A percentile compares a stretch with the other conserved stretches of the same genome.
phyloP scores from a whole-genome alignment of 1,140 invertebrate species.

The Apis cerana region DNA sequence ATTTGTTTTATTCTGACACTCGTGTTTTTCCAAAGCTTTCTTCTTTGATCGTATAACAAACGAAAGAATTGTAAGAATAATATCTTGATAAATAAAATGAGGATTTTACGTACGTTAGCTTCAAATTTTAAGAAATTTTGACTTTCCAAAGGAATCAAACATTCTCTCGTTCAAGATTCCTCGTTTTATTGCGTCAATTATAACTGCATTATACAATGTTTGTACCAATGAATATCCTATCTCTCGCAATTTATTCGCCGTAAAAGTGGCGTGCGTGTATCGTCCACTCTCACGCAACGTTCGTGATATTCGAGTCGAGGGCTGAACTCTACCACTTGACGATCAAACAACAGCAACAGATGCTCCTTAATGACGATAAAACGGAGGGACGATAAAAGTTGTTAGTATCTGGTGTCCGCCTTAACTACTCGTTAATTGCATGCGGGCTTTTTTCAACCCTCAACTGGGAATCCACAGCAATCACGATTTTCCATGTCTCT shows the following conservation, averaged over 20 bases:
- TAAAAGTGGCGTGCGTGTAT: constrained; percentile 41
- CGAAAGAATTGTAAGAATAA: no score
- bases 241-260: constrained; percentile 64
- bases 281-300: constrained; percentile 33
- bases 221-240: constrained; percentile 16
- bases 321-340: constrained; percentile 2
- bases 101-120: no score
- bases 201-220: constrained; percentile 20
- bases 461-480: not conserved
- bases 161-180: no score
- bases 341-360: constrained; percentile 20
- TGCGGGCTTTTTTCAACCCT: constrained; percentile 13
- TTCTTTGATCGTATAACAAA: no score
- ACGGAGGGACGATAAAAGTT: constrained; percentile 11
- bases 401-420: constrained; percentile 16
- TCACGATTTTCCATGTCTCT: not conserved
- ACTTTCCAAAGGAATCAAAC: no score
- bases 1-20: no score
- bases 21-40: no score
- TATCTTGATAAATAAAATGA: no score
- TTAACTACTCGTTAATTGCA: constrained; percentile 25
- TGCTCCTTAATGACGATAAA: constrained; percentile 11
- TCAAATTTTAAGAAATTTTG: no score
- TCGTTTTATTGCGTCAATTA: no score
- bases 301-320: constrained; percentile 27